Base-by-base conservation (phyloP, 2,888 invertebrate genomes). In the Hemistola chrysoprasaria region DNA sequence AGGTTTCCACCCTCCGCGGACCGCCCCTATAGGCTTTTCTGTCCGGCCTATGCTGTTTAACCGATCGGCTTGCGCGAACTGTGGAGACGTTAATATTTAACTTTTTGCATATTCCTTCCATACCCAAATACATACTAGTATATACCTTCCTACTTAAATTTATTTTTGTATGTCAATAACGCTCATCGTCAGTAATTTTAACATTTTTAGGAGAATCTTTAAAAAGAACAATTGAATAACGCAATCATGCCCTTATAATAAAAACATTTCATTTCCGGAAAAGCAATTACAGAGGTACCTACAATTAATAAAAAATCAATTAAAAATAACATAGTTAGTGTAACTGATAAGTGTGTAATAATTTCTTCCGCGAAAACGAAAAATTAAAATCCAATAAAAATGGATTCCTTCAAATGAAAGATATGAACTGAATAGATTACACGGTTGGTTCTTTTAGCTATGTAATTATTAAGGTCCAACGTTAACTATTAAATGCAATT, bases 1-100 rank as follows among this genome's bases (percentile, higher is more conserved):
- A 86, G 81, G 88, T 87, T 87, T 82, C 88, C 87, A 87, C 88
- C 88, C 88, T 80, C 81, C 65, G 71, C 86, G 87, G 86, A 84
- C 87, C 88, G 88, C 88, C 88, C 87, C 88, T 87, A 83, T 87
- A 87, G 87, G 88, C 88, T 87, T 88, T 88, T 88, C 88, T 87
- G 87, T 86, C 86, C 87, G 80, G 88, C 88, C 88, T 88, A 87
- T 86, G 83, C 85, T 80, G 86, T 85, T 87, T 82, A 84, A 86
- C 82, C 74, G 83, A 87, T 86, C 79, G 84, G 69, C 73, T 81
- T 71, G 46, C 44, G 71, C 64, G 53, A 52, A 53, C 48, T 23
- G 53, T 78, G 64, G 87, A 88, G 85, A 71, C 65, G 76, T 49
- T 40, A 50, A 42, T 28, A 38, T 8, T 22, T 6, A 22, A 35